These are phyloP conservation scores for Carcinoscorpius rotundicauda DNA, from an alignment of 1,140 invertebrate genomes.

Conservation along the genomic window DNA sequence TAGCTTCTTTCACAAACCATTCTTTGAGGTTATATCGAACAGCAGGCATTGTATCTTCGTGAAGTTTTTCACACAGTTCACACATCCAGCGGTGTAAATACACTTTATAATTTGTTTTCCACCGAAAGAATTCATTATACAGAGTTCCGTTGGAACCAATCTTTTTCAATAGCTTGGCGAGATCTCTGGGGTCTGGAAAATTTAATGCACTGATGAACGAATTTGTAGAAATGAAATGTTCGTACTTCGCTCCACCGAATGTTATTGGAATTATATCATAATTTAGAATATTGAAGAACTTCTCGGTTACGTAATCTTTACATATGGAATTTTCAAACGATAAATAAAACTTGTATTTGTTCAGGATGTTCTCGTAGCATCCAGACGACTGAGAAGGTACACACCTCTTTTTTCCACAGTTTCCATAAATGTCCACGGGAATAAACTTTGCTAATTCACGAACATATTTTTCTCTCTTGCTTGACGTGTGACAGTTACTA, in stretches of 20 bases:
- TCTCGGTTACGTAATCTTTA: constrained; percentile 33
- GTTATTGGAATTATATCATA: constrained; percentile 21
- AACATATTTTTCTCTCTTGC: constrained; percentile 36
- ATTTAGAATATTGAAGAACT: constrained; percentile 17
- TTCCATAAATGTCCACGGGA: constrained; percentile 51
- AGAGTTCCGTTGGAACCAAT: constrained; percentile 31
- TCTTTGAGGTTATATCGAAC: too few relatives aligned
- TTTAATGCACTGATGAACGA: constrained; percentile 33
- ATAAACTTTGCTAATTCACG: constrained; percentile 41
- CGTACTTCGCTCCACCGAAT: constrained; percentile 24
- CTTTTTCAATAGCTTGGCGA: constrained; percentile 40
- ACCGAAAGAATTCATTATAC: constrained; percentile 28
- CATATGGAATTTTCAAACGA: constrained; percentile 34
- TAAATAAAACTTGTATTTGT: constrained; percentile 32
- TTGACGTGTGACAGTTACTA: constrained; percentile 27
- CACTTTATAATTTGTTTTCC: constrained; percentile 23
- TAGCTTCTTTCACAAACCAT: too few relatives aligned
- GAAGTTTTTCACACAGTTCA: constrained; percentile 20
- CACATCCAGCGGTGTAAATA: constrained; percentile 23
- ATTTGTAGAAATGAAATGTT: constrained; percentile 26
- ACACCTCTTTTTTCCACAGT: constrained; percentile 35
- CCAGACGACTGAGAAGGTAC: constrained; percentile 16
- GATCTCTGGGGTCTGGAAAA: constrained; percentile 28
- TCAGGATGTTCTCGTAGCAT: constrained; percentile 22
- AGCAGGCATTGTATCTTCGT: neutral